phyloP scores from a whole-genome alignment of 2,888 invertebrate species.

The Brenthis ino region DNA sequence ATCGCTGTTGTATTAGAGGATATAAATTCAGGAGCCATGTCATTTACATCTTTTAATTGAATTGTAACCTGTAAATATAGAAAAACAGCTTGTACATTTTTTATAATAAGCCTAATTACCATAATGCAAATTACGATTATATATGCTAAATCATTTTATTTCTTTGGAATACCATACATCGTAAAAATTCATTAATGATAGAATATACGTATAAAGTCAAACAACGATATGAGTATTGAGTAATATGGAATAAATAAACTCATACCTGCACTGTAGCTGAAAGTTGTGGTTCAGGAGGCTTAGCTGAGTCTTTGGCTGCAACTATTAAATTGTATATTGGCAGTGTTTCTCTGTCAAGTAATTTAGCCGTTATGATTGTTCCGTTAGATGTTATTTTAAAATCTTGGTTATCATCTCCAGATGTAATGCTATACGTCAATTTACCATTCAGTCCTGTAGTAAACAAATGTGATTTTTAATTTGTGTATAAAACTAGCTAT shows the following conservation, averaged over 20 bases:
- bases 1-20: constrained; percentile 90
- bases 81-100: background rate
- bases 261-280: constrained; percentile 93
- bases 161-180: too few species aligned
- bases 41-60: constrained; percentile 94
- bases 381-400: constrained; percentile 93
- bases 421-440: constrained; percentile 90
- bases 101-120: too few species aligned
- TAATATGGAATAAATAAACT: background rate
- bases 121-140: too few species aligned
- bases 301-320: constrained; percentile 92
- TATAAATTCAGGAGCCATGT: constrained; percentile 93
- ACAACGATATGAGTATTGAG: background rate
- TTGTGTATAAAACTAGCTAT: too few species aligned
- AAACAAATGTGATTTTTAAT: too few species aligned
- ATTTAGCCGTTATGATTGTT: constrained; percentile 88
- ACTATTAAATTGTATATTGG: constrained; percentile 92
- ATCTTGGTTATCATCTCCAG: constrained; percentile 90
- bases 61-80: constrained; percentile 87
- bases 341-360: constrained; percentile 91
- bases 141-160: too few species aligned
- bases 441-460: constrained; percentile 91
- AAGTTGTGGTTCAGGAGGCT: constrained; percentile 86
- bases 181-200: too few species aligned
- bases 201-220: too few species aligned